A percentile compares a stretch with the other conserved stretches of the same genome.
These are phyloP conservation scores for Tenthredo scrophulariae DNA, from an alignment of 2,888 invertebrate species.

Conservation along the genomic window DNA sequence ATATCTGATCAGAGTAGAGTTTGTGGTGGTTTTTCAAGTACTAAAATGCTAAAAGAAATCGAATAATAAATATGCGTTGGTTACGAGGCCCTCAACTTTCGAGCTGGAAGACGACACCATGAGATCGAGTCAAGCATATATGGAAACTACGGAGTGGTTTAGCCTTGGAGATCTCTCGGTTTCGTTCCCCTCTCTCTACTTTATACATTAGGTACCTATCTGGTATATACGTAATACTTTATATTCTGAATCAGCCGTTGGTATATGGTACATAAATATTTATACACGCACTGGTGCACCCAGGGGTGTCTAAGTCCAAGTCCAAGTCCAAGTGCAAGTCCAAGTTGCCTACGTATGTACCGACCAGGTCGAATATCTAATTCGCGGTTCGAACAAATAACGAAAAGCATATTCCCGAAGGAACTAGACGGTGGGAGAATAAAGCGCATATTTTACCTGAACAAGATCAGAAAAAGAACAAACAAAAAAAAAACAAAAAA, in stretches of 20 bases:
- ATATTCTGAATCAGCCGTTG: background rate
- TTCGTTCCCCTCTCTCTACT: background rate
- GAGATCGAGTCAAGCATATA: background rate
- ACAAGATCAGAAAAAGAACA: background rate
- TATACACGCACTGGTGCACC: background rate
- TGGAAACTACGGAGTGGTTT: background rate
- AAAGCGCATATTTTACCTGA: background rate
- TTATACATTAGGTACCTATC: background rate
- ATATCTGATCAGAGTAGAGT: background rate
- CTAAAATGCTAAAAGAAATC: constrained; percentile 16
- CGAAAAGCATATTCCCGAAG: background rate
- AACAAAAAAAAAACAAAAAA: background rate
- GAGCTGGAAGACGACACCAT: background rate
- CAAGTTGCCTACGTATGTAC: background rate
- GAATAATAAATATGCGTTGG: constrained; percentile 16
- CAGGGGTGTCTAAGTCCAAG: background rate
- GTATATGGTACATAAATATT: background rate
- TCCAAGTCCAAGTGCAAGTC: background rate
- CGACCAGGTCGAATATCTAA: background rate
- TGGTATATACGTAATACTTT: background rate
- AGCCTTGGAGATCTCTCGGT: background rate
- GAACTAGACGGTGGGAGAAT: background rate
- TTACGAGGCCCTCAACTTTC: constrained; percentile 7
- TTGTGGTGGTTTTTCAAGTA: background rate
- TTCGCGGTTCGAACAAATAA: background rate